Evolutionary conservation across 2,888 invertebrate species (phyloP).

Genomic region (Macrosiphum euphorbiae): DNA sequence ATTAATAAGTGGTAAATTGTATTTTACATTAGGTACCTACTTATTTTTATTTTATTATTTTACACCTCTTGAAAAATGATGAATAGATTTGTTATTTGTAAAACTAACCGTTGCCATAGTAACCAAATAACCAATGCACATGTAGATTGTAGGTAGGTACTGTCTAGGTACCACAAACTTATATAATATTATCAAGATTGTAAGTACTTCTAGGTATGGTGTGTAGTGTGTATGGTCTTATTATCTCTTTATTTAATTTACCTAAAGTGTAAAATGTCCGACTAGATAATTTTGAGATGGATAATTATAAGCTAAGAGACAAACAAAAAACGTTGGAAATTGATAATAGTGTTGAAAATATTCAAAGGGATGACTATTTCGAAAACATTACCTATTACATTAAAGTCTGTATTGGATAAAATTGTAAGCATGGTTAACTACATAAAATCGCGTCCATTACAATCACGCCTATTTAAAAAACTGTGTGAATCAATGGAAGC

Average conservation of each 20-base stretch:
- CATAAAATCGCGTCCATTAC: no score
- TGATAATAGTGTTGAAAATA: not conserved
- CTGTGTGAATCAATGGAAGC: no score
- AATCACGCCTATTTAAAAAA: no score
- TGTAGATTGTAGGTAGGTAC: not conserved
- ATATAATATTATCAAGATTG: not conserved
- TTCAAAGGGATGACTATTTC: not conserved
- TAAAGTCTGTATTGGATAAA: no score
- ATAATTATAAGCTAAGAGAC: not conserved
- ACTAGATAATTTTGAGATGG: not conserved
- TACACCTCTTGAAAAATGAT: not conserved
- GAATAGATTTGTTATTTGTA: not conserved
- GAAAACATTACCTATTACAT: no score
- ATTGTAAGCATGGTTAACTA: no score
- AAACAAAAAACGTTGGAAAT: not conserved
- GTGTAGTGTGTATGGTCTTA: not conserved
- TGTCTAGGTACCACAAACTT: not conserved
- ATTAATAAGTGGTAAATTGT: not conserved
- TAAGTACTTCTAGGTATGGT: not conserved
- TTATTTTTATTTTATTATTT: not conserved
- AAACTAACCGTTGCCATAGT: slow-evolving; percentile 23
- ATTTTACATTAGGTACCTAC: not conserved
- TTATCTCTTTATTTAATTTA: not conserved
- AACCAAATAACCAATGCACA: not conserved
- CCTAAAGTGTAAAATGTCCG: not conserved